phyloP scores from a whole-genome alignment of 2,797 vertebrate genomes.

The Aratinga solstitialis region DNA sequence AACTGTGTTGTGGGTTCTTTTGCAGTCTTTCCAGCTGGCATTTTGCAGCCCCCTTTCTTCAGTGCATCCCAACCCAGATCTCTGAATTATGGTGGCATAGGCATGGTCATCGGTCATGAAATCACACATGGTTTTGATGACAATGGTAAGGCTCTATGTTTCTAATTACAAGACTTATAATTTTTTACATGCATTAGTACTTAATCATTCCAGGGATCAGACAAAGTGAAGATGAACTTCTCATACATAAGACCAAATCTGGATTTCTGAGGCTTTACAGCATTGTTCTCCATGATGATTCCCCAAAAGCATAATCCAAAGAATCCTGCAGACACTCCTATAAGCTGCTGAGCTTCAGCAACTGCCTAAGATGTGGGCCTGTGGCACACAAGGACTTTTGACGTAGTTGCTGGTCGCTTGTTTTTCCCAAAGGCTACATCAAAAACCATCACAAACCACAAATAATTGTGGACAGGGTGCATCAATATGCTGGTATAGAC shows the following conservation, averaged over 20 bases:
- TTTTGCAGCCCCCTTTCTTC: constrained; percentile 96
- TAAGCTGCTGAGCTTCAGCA: neutral
- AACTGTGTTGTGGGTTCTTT: neutral
- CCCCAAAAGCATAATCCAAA: neutral
- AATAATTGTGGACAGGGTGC: neutral
- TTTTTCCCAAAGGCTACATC: neutral
- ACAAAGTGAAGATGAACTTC: too few relatives aligned
- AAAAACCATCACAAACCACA: neutral
- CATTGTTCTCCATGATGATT: neutral
- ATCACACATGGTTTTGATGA: constrained; percentile 97
- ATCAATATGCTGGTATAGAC: neutral
- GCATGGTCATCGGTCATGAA: constrained; percentile 98
- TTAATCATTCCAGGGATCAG: neutral
- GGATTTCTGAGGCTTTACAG: neutral
- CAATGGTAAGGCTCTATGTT: constrained; percentile 81
- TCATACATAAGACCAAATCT: accelerated
- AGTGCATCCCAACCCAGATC: constrained; percentile 89
- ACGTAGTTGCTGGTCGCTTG: neutral
- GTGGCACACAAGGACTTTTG: neutral
- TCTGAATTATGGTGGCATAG: constrained; percentile 93
- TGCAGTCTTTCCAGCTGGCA: constrained; percentile 94
- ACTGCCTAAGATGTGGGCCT: neutral
- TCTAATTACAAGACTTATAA: neutral
- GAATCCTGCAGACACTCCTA: neutral
- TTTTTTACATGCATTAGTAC: neutral